phyloP scores from a whole-genome alignment of 2,113 vertebrate species.

The Emydocephalus ijimae region DNA sequence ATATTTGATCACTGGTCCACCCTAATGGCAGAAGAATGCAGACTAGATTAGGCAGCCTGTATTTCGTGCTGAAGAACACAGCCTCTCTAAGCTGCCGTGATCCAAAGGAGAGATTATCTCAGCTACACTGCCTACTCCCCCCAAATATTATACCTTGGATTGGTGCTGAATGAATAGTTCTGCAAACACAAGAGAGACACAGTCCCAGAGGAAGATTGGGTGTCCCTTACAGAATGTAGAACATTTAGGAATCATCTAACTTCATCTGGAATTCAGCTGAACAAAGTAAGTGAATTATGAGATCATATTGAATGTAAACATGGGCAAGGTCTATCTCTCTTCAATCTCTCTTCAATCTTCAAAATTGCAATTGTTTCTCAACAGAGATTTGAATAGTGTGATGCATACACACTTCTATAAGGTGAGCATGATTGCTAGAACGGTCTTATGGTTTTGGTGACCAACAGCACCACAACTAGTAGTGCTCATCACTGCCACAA shows the following conservation, averaged over 20 bases:
- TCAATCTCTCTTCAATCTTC: not conserved
- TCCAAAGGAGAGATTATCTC: constrained; percentile 3
- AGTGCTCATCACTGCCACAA: not conserved
- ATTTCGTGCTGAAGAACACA: not conserved
- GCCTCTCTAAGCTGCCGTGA: constrained; percentile 15
- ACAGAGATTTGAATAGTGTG: not conserved
- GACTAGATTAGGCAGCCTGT: not conserved
- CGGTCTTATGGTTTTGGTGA: not conserved
- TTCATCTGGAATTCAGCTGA: not conserved
- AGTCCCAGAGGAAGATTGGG: not conserved
- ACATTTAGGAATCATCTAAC: not conserved
- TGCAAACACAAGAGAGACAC: constrained; percentile 39
- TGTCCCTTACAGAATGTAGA: not conserved
- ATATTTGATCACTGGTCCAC: constrained; percentile 27
- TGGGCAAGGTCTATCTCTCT: not conserved
- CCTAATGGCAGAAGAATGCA: constrained; percentile 13
- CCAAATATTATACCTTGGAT: constrained; percentile 65
- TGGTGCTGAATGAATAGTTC: constrained; percentile 53
- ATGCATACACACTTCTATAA: not conserved
- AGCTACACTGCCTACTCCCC: constrained; percentile 6
- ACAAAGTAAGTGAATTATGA: not conserved
- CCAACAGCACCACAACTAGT: not conserved
- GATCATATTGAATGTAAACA: not conserved
- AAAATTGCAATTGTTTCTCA: not conserved
- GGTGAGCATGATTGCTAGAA: not conserved